phyloP scores from a whole-genome alignment of 2,797 vertebrate species.

The Sebastolobus alascanus region DNA sequence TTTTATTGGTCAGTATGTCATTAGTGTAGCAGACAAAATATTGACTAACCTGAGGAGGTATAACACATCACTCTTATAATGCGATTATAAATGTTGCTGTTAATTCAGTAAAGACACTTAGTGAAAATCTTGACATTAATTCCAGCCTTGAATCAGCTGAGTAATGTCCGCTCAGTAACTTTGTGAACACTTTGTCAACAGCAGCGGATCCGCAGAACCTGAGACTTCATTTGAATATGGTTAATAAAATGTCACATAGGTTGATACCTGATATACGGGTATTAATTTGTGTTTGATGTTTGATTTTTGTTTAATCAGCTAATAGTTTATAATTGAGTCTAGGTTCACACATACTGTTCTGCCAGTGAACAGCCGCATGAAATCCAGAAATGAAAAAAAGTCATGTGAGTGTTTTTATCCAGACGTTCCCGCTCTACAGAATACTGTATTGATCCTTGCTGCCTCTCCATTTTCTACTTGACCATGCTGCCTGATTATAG shows the following conservation, averaged over 20 bases:
- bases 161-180: constrained; percentile 9
- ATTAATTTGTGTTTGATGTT: neutral
- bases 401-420: constrained; percentile 17
- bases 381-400: neutral
- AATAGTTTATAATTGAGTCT: neutral
- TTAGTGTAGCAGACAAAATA: constrained; percentile 17
- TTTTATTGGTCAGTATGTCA: constrained; percentile 28
- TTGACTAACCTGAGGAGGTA: constrained; percentile 19
- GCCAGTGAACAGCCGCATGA: neutral
- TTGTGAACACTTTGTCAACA: neutral
- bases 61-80: neutral
- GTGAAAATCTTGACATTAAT: constrained; percentile 25
- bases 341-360: neutral
- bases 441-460: constrained; percentile 4
- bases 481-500: neutral
- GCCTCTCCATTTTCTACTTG: neutral
- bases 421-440: constrained; percentile 15
- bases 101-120: constrained; percentile 23
- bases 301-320: neutral
- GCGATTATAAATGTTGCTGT: constrained; percentile 24
- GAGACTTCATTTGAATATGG: neutral
- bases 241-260: neutral
- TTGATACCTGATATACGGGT: neutral
- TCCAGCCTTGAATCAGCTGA: constrained; percentile 11
- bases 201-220: constrained; percentile 6